These are phyloP conservation scores for Uloborus plumipes DNA, from an alignment of 2,888 invertebrate genomes.

Conservation along the genomic window DNA sequence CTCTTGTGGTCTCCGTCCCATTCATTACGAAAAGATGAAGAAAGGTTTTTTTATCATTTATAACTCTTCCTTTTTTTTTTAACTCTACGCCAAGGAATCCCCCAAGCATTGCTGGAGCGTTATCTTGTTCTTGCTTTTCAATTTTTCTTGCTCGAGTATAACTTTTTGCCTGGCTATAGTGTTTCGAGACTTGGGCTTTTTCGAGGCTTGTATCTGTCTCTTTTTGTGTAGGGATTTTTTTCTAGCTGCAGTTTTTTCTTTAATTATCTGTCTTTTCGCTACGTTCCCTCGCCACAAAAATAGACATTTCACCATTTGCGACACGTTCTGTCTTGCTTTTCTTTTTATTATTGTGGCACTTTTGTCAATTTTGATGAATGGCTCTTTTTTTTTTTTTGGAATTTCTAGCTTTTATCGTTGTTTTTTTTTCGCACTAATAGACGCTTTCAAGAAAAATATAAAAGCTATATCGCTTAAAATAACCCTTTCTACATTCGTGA, in stretches of 20 bases:
- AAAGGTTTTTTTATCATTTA: too few relatives aligned
- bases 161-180: constrained; percentile 7
- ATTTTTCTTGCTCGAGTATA: not conserved
- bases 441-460: too few relatives aligned
- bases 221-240: constrained; percentile 20
- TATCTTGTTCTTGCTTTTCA: too few relatives aligned
- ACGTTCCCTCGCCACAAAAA: constrained; percentile 25
- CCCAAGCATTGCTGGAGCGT: too few relatives aligned
- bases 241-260: constrained; percentile 17
- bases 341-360: constrained; percentile 9
- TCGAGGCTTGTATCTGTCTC: constrained; percentile 27
- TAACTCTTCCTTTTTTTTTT: too few relatives aligned
- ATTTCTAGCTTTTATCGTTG: not conserved
- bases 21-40: too few relatives aligned
- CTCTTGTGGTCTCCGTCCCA: too few relatives aligned
- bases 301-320: constrained; percentile 10
- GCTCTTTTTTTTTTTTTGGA: not conserved
- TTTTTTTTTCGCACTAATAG: too few relatives aligned
- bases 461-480: too few relatives aligned
- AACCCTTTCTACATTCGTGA: too few relatives aligned
- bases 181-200: not conserved
- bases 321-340: not conserved
- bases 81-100: too few relatives aligned
- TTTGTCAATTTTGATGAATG: constrained; percentile 23
- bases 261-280: constrained; percentile 49